Conservation (phyloP, 2,797 vertebrate species). For the Botia almorhae region DNA sequence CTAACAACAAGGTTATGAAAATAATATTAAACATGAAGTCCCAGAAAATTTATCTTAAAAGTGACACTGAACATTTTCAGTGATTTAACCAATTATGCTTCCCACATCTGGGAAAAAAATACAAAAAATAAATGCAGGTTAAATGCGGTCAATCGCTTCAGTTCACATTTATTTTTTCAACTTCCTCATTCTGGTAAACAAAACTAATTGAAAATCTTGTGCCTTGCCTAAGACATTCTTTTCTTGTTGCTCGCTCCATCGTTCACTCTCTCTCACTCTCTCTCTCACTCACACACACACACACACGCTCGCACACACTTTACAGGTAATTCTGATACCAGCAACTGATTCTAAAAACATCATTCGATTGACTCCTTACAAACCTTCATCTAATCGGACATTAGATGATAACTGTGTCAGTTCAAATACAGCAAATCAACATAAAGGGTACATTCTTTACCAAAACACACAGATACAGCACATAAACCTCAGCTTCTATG, state of each 20-base stretch:
- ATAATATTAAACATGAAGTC: constrained; percentile 58
- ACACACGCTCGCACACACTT: too few species aligned
- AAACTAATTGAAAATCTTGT: constrained; percentile 28
- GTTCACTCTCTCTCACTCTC: too few species aligned
- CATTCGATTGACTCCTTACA: background rate
- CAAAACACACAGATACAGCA: background rate
- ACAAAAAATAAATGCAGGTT: background rate
- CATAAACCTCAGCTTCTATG: background rate
- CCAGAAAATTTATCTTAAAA: constrained; percentile 41
- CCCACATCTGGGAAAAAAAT: constrained; percentile 1
- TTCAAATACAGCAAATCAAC: constrained; percentile 13
- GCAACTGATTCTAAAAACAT: background rate
- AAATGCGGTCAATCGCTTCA: constrained; percentile 21
- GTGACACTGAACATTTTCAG: constrained; percentile 51
- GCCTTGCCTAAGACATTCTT: constrained; percentile 29
- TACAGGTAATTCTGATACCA: background rate
- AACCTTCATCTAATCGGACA: constrained; percentile 4
- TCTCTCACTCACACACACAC: background rate
- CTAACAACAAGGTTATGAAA: constrained; percentile 71
- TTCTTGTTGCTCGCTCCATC: constrained; percentile 6
- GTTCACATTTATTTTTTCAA: constrained; percentile 49
- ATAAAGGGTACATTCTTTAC: background rate
- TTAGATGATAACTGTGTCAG: background rate
- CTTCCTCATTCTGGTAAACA: constrained; percentile 30
- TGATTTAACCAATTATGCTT: constrained; percentile 48